These are phyloP conservation scores for Chelonus formosanus DNA, from an alignment of 2,888 invertebrate species.

Conservation along the genomic window DNA sequence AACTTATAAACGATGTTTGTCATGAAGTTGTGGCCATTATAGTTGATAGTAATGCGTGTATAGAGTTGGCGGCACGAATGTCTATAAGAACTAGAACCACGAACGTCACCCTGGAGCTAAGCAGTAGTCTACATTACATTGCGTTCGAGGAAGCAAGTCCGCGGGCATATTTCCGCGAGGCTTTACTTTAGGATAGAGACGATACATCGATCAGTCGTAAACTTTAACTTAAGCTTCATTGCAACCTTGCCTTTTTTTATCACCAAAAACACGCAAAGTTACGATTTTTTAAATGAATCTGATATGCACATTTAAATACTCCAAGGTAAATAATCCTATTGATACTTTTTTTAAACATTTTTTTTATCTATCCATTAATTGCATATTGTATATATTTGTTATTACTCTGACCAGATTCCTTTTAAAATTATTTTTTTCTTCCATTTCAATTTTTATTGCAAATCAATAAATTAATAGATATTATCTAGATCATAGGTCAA, in stretches of 20 bases:
- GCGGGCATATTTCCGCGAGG: conserved; percentile 3
- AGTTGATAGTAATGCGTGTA: conserved; percentile 27
- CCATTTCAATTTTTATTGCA: too few relatives aligned
- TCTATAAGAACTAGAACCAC: conserved; percentile 34
- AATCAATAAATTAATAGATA: too few relatives aligned
- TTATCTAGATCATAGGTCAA: too few relatives aligned
- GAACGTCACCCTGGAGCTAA: not conserved
- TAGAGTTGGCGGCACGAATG: conserved; percentile 35
- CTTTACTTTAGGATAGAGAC: conserved; percentile 32
- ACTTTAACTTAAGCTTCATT: conserved; percentile 47
- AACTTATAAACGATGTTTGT: conserved; percentile 15
- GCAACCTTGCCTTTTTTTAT: conserved; percentile 17
- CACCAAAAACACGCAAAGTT: too few relatives aligned
- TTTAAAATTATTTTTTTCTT: too few relatives aligned
- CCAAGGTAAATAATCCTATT: not conserved
- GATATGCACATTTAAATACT: not conserved
- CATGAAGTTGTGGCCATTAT: conserved; percentile 23
- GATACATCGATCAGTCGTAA: conserved; percentile 54
- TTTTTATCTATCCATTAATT: too few relatives aligned
- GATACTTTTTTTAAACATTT: too few relatives aligned
- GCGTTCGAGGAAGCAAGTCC: conserved; percentile 39
- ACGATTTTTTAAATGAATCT: too few relatives aligned
- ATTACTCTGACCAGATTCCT: too few relatives aligned
- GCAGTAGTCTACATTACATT: conserved; percentile 38
- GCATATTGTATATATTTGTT: too few relatives aligned